A percentile compares a stretch with the other conserved stretches of the same genome.
Evolutionary conservation across 2,888 invertebrate genomes (phyloP).

Genomic region (Pachydiplax longipennis): DNA sequence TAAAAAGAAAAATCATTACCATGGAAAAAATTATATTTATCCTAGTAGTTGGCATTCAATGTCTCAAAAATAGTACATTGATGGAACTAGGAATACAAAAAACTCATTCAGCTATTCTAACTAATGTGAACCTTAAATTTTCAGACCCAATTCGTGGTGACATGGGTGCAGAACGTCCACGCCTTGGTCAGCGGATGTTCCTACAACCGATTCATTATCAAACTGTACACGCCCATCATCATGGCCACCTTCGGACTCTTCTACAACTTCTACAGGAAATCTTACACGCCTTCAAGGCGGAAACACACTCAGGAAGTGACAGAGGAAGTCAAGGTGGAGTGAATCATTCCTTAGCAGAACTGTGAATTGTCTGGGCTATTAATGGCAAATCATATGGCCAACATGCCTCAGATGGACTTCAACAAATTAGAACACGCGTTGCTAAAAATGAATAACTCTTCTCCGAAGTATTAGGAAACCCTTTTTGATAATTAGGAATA

Average conservation of each 20-base stretch:
- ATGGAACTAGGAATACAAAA: no score
- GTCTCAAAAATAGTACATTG: not conserved
- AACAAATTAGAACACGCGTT: no score
- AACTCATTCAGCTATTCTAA: no score
- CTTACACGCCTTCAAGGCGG: slow-evolving; percentile 38
- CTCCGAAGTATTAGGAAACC: no score
- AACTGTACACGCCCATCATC: slow-evolving; percentile 47
- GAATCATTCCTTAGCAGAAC: not conserved
- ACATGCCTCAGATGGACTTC: no score
- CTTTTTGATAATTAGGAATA: no score
- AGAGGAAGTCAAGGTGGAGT: not conserved
- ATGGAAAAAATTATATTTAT: no score
- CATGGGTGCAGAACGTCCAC: slow-evolving; percentile 47
- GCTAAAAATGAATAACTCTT: no score
- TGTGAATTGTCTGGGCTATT: no score
- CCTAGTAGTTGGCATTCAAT: no score
- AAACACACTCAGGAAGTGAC: not conserved
- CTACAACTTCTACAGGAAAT: slow-evolving; percentile 49
- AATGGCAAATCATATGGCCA: no score
- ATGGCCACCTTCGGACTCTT: slow-evolving; percentile 48
- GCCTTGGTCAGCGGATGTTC: slow-evolving; percentile 46
- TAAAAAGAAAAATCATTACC: no score
- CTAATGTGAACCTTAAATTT: not conserved
- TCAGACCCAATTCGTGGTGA: slow-evolving; percentile 49
- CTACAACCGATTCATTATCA: slow-evolving; percentile 44